Base-by-base conservation (phyloP, 1,140 invertebrate genomes). In the Scaptodrosophila lebanonensis region DNA sequence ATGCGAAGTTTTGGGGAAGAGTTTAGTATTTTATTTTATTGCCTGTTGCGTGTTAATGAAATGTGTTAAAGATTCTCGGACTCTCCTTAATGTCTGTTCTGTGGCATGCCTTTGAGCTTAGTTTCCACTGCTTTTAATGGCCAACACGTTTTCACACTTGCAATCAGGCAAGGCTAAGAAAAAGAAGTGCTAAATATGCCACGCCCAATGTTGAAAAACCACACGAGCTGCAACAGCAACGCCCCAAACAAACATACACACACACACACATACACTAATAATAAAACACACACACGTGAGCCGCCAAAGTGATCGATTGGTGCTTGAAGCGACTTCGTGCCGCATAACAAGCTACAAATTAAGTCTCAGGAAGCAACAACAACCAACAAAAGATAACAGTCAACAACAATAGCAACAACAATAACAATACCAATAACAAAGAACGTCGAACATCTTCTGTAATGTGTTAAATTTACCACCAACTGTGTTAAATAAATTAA, bases 401-500 rank as follows among this genome's bases (percentile, higher is more conserved):
- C 29, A 52, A 52, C n/a, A 33, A 48, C 30, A 27, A 44, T 13
- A 15, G 13, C n/a, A 22, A 27, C 18, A 38, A 59, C 12, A 17
- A 20, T 11, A 20, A 9, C 42, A 16, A 43, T 27, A 27, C 66
- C 40, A 42, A 47, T n/a, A 22, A 44, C 17, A 39, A 32, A 39
- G 27, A 54, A 45, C 27, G n/a, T n/a, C n/a, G n/a, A 38, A 50
- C 29, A 63, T 39, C 35, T 42, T 38, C 22, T 42, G 17, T 9
- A 43, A 65, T 36, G 61, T 79, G 75, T 75, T 75, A 82, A 66
- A 75, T 70, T 64, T 70, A 45, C 75, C 75, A 82, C 75, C 75
- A 70, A 75, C 69, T 70, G 75, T 69, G 75, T 66, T 72, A 79
- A 82, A 70, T 66, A 72, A 79, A 79, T 79, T 73, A 68, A 66